A percentile compares a stretch with the other conserved stretches of the same genome.
Conservation (phyloP, 2,888 invertebrate genomes). For the Trimorus sp. region DNA sequence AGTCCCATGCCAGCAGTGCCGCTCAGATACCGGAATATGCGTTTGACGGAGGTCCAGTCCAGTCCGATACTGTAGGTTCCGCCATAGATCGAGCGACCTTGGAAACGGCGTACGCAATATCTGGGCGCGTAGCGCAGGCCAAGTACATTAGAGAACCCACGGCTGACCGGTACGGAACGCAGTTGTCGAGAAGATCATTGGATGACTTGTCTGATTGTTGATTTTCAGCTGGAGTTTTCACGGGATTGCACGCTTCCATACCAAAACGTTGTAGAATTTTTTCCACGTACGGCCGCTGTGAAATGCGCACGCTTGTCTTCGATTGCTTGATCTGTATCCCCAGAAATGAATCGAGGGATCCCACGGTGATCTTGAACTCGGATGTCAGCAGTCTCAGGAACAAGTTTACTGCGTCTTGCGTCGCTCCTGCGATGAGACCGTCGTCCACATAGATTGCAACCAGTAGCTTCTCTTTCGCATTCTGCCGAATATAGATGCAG, state of each 20-base stretch:
- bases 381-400: conserved; percentile 43
- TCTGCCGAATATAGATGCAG: conserved; percentile 62
- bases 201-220: conserved; percentile 25
- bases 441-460: conserved; percentile 66
- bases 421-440: conserved; percentile 60
- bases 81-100: conserved; percentile 39
- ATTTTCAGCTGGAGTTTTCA: conserved; percentile 54
- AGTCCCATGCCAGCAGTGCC: conserved; percentile 23
- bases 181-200: conserved; percentile 43
- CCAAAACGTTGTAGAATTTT: conserved; percentile 47
- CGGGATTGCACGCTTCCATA: conserved; percentile 58
- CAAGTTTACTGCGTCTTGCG: conserved; percentile 12
- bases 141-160: conserved; percentile 54
- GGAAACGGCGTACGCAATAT: conserved; percentile 66
- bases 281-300: conserved; percentile 60
- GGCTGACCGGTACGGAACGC: conserved; percentile 53
- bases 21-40: conserved; percentile 40
- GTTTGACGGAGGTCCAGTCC: conserved; percentile 35
- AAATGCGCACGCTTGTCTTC: conserved; percentile 57
- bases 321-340: conserved; percentile 66
- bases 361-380: conserved; percentile 60
- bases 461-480: conserved; percentile 18
- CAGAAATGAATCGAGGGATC: conserved; percentile 65
- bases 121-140: conserved; percentile 66
- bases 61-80: conserved; percentile 14